These are phyloP conservation scores for Onthophagus taurus DNA, from an alignment of 1,140 invertebrate genomes.

Conservation along the genomic window DNA sequence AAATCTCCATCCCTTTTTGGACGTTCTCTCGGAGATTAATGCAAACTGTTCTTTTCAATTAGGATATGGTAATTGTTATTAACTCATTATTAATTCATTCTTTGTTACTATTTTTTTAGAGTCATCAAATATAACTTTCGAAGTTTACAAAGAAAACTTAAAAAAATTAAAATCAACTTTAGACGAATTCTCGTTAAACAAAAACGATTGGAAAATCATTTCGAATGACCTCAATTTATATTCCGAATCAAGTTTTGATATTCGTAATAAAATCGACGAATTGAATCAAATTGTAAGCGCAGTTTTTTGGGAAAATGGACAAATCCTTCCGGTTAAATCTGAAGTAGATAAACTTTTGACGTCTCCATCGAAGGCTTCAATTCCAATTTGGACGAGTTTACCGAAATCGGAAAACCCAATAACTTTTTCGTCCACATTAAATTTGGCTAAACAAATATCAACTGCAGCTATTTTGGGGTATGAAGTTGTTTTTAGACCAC, in stretches of 20 bases:
- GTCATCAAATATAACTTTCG: constrained; percentile 40
- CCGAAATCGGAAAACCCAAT: constrained; percentile 20
- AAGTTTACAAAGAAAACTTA: constrained; percentile 45
- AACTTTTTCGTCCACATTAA: constrained; percentile 26
- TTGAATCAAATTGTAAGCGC: constrained; percentile 45
- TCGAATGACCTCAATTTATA: constrained; percentile 42
- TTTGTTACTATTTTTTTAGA: constrained; percentile 32
- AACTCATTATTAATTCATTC: neutral
- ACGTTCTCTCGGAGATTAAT: constrained; percentile 45
- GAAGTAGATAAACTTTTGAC: neutral
- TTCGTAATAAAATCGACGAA: constrained; percentile 46
- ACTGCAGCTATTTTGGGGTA: constrained; percentile 28
- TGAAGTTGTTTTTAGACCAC: constrained; percentile 31
- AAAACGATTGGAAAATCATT: constrained; percentile 38
- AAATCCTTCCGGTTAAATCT: neutral
- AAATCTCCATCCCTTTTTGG: constrained; percentile 42
- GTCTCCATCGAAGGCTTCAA: neutral
- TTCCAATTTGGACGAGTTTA: constrained; percentile 22
- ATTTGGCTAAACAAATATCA: constrained; percentile 30
- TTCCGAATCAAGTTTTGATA: constrained; percentile 30
- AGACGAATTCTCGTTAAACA: constrained; percentile 42
- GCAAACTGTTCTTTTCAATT: constrained; percentile 52
- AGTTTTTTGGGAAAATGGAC: constrained; percentile 51
- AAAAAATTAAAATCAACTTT: constrained; percentile 47
- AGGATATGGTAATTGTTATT: constrained; percentile 49